Conservation (phyloP, 2,113 vertebrate species). For the Onychostoma macrolepis region DNA sequence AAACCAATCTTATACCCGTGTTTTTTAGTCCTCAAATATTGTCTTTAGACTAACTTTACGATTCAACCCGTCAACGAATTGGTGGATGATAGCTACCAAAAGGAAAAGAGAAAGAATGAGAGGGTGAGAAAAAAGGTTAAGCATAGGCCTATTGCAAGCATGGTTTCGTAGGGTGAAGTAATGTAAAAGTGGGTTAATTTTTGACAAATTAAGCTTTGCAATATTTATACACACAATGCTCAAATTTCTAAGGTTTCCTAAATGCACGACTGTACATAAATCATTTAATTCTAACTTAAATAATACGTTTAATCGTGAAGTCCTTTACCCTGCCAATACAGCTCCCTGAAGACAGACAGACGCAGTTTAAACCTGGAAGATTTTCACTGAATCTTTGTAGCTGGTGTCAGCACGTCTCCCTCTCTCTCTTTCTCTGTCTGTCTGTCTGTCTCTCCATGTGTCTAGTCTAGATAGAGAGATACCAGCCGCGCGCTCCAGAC, state of each 20-base stretch:
- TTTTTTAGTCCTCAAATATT: background rate
- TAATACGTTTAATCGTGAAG: background rate
- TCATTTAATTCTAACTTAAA: background rate
- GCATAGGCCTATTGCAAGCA: background rate
- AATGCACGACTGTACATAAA: background rate
- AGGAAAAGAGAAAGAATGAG: background rate
- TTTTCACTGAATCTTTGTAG: conserved; percentile 10
- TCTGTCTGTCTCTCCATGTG: conserved; percentile 9
- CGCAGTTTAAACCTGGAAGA: conserved; percentile 14
- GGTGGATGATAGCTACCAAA: background rate
- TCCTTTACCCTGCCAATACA: background rate
- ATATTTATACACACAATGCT: background rate
- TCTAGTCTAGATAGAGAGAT: background rate
- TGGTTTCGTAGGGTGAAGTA: background rate
- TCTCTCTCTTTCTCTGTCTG: background rate
- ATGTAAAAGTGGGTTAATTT: background rate
- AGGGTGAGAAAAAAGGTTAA: background rate
- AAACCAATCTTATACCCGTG: background rate
- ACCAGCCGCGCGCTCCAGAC: conserved; percentile 6
- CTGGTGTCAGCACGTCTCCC: background rate
- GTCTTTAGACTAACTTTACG: background rate
- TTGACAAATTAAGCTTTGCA: background rate
- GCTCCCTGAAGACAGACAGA: conserved; percentile 21
- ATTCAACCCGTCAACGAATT: no score
- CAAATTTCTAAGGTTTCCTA: background rate